phyloP scores from a whole-genome alignment of 1,140 invertebrate genomes.

The Drosophila elegans region DNA sequence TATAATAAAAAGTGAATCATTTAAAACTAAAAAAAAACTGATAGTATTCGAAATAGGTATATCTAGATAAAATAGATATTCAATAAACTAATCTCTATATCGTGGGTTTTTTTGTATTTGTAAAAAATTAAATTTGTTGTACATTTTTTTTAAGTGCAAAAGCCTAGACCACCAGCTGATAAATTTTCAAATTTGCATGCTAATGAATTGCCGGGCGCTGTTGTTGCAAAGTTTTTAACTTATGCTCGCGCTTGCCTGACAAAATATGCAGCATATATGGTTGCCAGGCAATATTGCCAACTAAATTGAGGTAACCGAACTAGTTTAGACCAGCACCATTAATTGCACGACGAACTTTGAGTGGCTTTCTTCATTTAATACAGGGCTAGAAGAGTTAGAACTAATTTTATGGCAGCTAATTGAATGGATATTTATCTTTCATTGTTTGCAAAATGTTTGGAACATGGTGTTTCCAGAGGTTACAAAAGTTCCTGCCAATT shows the following conservation, averaged over 20 bases:
- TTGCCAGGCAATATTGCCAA: slow-evolving; percentile 2
- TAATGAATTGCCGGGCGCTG: slow-evolving; percentile 63
- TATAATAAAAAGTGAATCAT: no score
- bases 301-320: slow-evolving; percentile 35
- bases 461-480: slow-evolving; percentile 5
- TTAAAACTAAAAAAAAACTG: no score
- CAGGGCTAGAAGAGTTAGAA: background rate
- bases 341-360: slow-evolving; percentile 71
- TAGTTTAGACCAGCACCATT: slow-evolving; percentile 38
- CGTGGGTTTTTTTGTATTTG: background rate
- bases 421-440: slow-evolving; percentile 18
- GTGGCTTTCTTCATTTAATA: slow-evolving; percentile 60
- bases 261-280: slow-evolving; percentile 22
- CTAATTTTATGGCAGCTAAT: slow-evolving; percentile 7
- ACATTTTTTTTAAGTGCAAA: background rate
- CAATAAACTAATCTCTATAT: no score
- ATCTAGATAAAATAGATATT: no score
- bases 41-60: no score
- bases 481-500: background rate
- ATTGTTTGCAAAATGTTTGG: slow-evolving; percentile 13
- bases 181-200: slow-evolving; percentile 75
- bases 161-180: slow-evolving; percentile 38
- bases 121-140: background rate
- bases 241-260: slow-evolving; percentile 17
- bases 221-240: slow-evolving; percentile 49